Conservation (phyloP, 2,113 vertebrate genomes). For the Aegotheles bennettii region DNA sequence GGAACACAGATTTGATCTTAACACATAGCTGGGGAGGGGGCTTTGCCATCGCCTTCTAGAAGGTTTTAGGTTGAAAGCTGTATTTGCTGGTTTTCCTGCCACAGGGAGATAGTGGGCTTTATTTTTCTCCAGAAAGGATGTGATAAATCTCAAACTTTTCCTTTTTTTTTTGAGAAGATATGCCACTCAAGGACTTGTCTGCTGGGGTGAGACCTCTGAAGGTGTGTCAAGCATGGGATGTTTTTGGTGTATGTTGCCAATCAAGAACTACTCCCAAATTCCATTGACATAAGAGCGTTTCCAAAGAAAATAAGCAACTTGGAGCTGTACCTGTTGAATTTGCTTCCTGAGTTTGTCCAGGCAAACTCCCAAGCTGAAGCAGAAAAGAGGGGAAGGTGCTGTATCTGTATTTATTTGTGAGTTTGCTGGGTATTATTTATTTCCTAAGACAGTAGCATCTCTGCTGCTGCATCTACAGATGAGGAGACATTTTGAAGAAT, state of each 20-base stretch:
- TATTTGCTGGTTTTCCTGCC: neutral
- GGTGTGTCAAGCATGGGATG: neutral
- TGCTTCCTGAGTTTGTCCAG: neutral
- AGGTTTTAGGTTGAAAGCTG: neutral
- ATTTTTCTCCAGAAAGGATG: neutral
- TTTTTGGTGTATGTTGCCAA: neutral
- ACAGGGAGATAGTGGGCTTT: neutral
- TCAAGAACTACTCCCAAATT: neutral
- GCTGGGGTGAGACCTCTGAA: neutral
- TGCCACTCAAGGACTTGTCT: neutral
- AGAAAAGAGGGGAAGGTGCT: neutral
- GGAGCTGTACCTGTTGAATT: neutral
- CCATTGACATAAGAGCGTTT: rapidly evolving
- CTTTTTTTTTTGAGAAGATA: neutral
- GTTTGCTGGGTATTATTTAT: neutral
- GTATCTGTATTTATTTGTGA: neutral
- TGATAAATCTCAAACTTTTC: neutral
- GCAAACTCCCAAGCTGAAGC: neutral
- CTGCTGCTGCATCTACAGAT: neutral
- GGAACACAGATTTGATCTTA: neutral
- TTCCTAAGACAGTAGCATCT: neutral
- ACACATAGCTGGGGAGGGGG: neutral
- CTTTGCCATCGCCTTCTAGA: neutral
- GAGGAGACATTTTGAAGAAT: neutral
- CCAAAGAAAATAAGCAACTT: neutral